Percentiles rank a stretch among this genome's conserved stretches.
These are phyloP conservation scores for Thalpophila matura DNA, from an alignment of 2,888 invertebrate genomes.

Conservation along the genomic window DNA sequence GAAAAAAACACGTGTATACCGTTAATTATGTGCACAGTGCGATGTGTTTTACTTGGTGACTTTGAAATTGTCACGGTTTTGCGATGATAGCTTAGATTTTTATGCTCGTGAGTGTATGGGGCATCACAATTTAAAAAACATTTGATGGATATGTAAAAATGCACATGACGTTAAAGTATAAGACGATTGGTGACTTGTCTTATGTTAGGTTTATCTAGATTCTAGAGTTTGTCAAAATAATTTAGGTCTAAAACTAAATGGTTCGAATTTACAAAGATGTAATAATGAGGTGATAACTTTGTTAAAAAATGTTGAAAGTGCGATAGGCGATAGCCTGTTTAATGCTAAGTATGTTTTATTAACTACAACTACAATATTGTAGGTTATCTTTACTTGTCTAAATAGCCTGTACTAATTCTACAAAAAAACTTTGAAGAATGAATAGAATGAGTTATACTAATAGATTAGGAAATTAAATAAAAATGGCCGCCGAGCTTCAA, in stretches of 20 bases:
- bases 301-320: neutral
- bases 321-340: too few species aligned
- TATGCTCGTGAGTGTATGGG: neutral
- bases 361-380: too few species aligned
- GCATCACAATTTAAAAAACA: too few species aligned
- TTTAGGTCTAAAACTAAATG: slow-evolving; percentile 24
- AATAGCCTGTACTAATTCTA: too few species aligned
- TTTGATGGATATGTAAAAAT: too few species aligned
- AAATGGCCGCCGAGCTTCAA: neutral
- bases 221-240: slow-evolving; percentile 27
- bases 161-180: too few species aligned
- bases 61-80: slow-evolving; percentile 4
- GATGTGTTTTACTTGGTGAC: slow-evolving; percentile 7
- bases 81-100: neutral
- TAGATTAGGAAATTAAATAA: neutral
- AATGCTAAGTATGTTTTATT: too few species aligned
- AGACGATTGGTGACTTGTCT: neutral
- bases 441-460: too few species aligned
- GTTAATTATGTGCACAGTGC: neutral
- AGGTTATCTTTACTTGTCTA: too few species aligned
- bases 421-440: too few species aligned
- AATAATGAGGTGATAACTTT: slow-evolving; percentile 26
- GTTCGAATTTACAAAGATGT: slow-evolving; percentile 12
- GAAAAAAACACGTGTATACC: neutral
- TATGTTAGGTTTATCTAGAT: slow-evolving; percentile 5